Conservation (phyloP, 2,888 invertebrate species). For the Nomada ruficornis region DNA sequence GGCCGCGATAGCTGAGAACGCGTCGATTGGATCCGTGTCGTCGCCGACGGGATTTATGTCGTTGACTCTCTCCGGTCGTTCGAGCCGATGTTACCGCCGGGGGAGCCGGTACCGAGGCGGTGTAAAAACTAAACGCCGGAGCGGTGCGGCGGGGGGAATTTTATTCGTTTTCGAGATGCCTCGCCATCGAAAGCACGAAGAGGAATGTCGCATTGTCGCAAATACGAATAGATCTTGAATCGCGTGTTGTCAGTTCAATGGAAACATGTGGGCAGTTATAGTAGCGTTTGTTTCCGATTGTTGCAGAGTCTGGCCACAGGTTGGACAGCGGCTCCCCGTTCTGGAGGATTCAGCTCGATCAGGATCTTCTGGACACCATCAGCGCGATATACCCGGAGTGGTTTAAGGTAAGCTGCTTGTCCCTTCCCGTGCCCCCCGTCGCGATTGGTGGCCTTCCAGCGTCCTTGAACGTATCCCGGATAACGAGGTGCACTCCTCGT, state of each 20-base stretch:
- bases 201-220: too few relatives aligned
- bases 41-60: conserved; percentile 1
- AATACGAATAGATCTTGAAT: too few relatives aligned
- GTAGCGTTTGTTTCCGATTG: conserved; percentile 23
- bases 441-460: conserved; percentile 44
- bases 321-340: conserved; percentile 90
- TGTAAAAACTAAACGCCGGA: neutral
- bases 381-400: conserved; percentile 97
- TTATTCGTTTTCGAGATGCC: too few relatives aligned
- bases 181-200: too few relatives aligned
- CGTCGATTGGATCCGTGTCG: neutral
- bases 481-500: conserved; percentile 68
- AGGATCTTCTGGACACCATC: conserved; percentile 96
- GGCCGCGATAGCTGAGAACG: neutral
- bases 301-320: conserved; percentile 91
- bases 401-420: conserved; percentile 88
- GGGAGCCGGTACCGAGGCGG: neutral
- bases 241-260: too few relatives aligned
- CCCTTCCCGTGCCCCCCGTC: conserved; percentile 16
- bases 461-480: conserved; percentile 58
- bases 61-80: neutral
- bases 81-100: neutral
- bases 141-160: neutral
- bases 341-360: conserved; percentile 97
- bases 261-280: too few relatives aligned